Evolutionary conservation across 2,113 vertebrate genomes (phyloP).

Genomic region (Tychaedon coryphoeus): DNA sequence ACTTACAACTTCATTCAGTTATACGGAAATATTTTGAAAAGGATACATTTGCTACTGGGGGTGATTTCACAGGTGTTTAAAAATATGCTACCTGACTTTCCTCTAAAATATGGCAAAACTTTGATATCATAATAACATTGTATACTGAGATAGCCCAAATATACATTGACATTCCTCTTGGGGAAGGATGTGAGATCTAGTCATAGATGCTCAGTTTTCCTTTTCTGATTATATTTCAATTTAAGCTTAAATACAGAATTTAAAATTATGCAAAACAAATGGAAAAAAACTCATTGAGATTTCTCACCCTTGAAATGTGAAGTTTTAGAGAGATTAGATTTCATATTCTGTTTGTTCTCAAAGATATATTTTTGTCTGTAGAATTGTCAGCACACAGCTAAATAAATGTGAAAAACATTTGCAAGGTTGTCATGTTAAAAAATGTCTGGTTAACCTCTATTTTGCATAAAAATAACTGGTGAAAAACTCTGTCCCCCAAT

Average conservation of each 20-base stretch:
- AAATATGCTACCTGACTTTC: background rate
- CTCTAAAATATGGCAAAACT: background rate
- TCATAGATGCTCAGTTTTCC: background rate
- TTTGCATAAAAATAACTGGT: background rate
- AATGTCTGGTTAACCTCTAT: background rate
- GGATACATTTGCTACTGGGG: background rate
- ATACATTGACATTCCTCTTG: background rate
- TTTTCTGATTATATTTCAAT: background rate
- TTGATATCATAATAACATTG: background rate
- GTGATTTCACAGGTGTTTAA: background rate
- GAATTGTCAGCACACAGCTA: background rate
- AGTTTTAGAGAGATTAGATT: background rate
- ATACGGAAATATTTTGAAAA: background rate
- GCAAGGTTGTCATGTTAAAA: background rate
- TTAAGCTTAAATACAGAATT: background rate
- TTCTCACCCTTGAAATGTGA: background rate
- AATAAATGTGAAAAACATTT: background rate
- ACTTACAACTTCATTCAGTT: background rate
- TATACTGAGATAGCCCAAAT: background rate
- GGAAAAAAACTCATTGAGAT: background rate
- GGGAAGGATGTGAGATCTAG: background rate
- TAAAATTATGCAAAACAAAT: background rate
- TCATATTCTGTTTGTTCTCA: background rate
- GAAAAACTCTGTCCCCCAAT: background rate
- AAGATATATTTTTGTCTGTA: background rate